Evolutionary conservation across 2,113 vertebrate genomes (phyloP).

Genomic region (Hyaena hyaena): DNA sequence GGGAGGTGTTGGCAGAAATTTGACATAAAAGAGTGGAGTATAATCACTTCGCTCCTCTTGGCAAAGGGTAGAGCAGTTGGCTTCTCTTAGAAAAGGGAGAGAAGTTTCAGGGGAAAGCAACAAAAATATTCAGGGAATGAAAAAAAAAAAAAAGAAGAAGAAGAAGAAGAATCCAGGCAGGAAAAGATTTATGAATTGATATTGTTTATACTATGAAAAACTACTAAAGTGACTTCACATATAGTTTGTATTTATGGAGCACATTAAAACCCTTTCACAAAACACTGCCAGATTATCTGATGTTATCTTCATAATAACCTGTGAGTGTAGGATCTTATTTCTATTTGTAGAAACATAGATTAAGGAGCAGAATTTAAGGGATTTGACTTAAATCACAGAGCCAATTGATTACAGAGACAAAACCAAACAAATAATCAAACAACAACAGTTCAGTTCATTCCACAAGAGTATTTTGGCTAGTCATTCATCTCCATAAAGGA

Average conservation of each 20-base stretch:
- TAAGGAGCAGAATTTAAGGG: neutral
- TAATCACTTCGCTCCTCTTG: neutral
- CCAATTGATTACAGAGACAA: neutral
- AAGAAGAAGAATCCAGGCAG: neutral
- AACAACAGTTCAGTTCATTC: neutral
- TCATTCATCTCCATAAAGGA: neutral
- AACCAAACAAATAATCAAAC: neutral
- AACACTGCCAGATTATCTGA: slow-evolving; percentile 43
- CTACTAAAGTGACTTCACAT: neutral
- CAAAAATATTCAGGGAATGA: slow-evolving; percentile 47
- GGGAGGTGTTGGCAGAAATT: slow-evolving; percentile 32
- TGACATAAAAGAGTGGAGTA: neutral
- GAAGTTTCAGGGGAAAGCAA: slow-evolving; percentile 23
- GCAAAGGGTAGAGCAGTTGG: neutral
- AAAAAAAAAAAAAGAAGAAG: neutral
- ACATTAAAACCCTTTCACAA: slow-evolving; percentile 24
- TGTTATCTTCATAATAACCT: neutral
- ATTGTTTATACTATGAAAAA: slow-evolving; percentile 6
- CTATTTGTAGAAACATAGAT: slow-evolving; percentile 4
- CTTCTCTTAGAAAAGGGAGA: slow-evolving; percentile 21
- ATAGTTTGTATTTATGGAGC: neutral
- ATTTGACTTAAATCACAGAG: slow-evolving; percentile 12
- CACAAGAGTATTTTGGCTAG: neutral
- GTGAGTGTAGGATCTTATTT: neutral
- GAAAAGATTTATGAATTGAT: neutral